A percentile compares a stretch with the other conserved stretches of the same genome.
Evolutionary conservation across 2,797 vertebrate species (phyloP).

Genomic region (Muscicapa striata): DNA sequence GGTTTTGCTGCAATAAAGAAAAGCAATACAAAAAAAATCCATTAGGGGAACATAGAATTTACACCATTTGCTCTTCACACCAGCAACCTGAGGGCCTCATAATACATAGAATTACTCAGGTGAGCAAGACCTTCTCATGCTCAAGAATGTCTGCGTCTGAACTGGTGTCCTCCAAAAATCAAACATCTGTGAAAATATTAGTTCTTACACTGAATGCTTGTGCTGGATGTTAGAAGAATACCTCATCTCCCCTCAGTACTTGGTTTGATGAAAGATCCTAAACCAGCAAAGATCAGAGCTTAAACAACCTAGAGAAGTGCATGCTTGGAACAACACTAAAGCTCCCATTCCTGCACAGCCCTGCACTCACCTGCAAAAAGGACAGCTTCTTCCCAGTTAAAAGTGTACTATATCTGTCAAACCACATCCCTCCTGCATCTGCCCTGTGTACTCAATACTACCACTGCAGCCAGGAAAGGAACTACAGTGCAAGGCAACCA

Average conservation of each 20-base stretch:
- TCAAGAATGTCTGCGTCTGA: background rate
- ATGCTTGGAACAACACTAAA: background rate
- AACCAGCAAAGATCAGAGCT: background rate
- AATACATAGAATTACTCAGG: background rate
- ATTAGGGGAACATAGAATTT: background rate
- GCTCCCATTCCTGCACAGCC: background rate
- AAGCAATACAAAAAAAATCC: background rate
- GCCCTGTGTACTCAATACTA: background rate
- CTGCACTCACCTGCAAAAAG: background rate
- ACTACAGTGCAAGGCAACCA: background rate
- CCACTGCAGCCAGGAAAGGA: background rate
- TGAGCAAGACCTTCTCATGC: background rate
- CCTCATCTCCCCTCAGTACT: background rate
- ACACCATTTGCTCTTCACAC: background rate
- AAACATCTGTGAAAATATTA: background rate
- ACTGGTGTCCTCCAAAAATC: background rate
- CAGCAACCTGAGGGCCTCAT: background rate
- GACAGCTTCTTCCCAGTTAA: background rate
- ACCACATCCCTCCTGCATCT: background rate
- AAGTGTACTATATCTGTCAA: background rate
- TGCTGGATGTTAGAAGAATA: background rate
- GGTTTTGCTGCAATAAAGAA: constrained; percentile 86
- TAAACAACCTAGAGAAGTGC: background rate
- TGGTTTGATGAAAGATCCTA: background rate
- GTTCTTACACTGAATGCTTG: background rate